Evolutionary conservation across 2,113 vertebrate species (phyloP), one percentile per base, ranked within the genome.

Genomic region (Propithecus coquereli): DNA sequence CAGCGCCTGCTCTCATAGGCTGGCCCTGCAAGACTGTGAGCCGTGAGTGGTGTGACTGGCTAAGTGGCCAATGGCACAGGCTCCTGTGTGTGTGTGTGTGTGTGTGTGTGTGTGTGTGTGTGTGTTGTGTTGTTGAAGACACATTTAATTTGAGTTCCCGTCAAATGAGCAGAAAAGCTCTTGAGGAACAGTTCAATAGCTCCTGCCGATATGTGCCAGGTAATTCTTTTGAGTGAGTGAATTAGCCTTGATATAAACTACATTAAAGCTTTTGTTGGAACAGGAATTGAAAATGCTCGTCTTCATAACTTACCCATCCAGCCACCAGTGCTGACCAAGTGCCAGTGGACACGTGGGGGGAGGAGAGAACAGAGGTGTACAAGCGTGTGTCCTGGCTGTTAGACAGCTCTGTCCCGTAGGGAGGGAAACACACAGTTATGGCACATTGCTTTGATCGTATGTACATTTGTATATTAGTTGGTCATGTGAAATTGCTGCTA

Each of bases 181-280:
- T 59, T 52, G 1, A 16, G 14, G 9, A 40, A 17, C 34, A 43
- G 70, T n/a, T 90, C 89, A 85, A 17, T n/a, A 76, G 50, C 45
- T 73, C 68, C 70, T 52, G 47, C 81, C 32, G 23, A 12, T 63
- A 32, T 43, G 32, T 8, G 11, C 91, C 32, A 18, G 30, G 74
- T 50, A 30, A 91, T 85, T 91, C 71, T 93, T 80, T 63, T 65
- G 57, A 84, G 54, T 54, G 20, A 81, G 83, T 13, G 52, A 63
- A 37, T n/a, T 65, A 27, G 43, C 30, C 65, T 57, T 59, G 23
- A 71, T 63, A 14, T 57, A 47, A 92, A 81, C 90, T 68, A 2
- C 40, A 4, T 52, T 34, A 52, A 91, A 71, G 18, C 37, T 9
- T 80, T 27, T 11, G 27, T n/a, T 68, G 70, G 40, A 50, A 6